These are phyloP conservation scores for Encarsia formosa DNA, from an alignment of 2,888 invertebrate species.

Conservation along the genomic window DNA sequence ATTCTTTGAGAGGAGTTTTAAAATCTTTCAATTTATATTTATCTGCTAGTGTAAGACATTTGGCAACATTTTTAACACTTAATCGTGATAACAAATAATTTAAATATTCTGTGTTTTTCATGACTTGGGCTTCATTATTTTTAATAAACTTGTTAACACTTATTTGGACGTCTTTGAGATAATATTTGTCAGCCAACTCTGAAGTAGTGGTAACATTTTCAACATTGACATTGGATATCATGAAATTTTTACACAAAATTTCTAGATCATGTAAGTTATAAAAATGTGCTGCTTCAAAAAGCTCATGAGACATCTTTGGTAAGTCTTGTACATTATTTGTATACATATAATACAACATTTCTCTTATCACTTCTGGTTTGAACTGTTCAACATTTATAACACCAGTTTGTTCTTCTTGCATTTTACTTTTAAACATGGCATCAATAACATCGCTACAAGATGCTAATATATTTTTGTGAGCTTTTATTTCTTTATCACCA, in stretches of 20 bases:
- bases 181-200: constrained; percentile 16
- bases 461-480: constrained; percentile 14
- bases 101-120: constrained; percentile 13
- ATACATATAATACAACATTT: constrained; percentile 15
- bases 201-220: constrained; percentile 8
- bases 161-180: constrained; percentile 6
- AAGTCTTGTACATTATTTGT: constrained; percentile 15
- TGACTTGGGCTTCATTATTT: constrained; percentile 14
- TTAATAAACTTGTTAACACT: constrained; percentile 11
- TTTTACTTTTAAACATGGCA: constrained; percentile 16
- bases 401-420: constrained; percentile 14
- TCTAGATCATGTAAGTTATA: constrained; percentile 17
- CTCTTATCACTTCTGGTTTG: constrained; percentile 8
- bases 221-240: constrained; percentile 7
- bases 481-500: constrained; percentile 9
- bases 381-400: constrained; percentile 13
- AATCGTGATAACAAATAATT: constrained; percentile 8
- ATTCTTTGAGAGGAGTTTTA: constrained; percentile 14
- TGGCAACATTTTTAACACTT: constrained; percentile 16
- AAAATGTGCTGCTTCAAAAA: constrained; percentile 17
- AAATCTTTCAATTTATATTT: constrained; percentile 19
- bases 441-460: constrained; percentile 14
- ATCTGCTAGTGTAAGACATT: constrained; percentile 14
- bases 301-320: constrained; percentile 6
- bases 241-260: constrained; percentile 15